These are phyloP conservation scores for Augochlora pura DNA, from an alignment of 1,140 invertebrate genomes.

Conservation along the genomic window DNA sequence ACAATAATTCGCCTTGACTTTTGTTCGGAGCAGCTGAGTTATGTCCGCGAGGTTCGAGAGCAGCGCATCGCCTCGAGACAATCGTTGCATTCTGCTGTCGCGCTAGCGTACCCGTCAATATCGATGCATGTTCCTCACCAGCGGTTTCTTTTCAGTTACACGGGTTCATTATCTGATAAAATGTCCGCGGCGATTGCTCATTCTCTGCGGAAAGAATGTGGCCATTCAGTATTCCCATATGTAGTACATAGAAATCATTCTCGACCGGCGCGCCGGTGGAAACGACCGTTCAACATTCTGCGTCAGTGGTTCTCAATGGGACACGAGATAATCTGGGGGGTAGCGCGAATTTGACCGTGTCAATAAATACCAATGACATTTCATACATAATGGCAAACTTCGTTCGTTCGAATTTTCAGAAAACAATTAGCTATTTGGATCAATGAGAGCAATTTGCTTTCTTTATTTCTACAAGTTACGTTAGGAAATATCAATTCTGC, in stretches of 20 bases:
- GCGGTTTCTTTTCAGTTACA: constrained; percentile 19
- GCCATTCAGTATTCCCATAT: not conserved
- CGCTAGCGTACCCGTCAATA: constrained; percentile 31
- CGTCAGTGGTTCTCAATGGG: too few relatives aligned
- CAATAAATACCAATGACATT: too few relatives aligned
- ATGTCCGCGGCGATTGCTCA: constrained; percentile 24
- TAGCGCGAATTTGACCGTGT: too few relatives aligned
- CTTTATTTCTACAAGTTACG: too few relatives aligned
- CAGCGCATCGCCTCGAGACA: constrained; percentile 26
- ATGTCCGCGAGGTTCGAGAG: constrained; percentile 25
- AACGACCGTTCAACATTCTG: not conserved
- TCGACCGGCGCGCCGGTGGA: too few relatives aligned
- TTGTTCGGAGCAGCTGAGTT: constrained; percentile 31
- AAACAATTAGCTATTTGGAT: too few relatives aligned
- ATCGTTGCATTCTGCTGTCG: constrained; percentile 43
- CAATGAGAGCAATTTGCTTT: too few relatives aligned
- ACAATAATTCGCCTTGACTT: constrained; percentile 50
- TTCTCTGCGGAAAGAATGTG: constrained; percentile 14
- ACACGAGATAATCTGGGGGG: too few relatives aligned
- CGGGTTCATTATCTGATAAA: constrained; percentile 26
- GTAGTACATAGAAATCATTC: not conserved
- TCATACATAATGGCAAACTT: too few relatives aligned
- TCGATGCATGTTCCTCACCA: constrained; percentile 5
- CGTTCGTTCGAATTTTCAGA: too few relatives aligned
- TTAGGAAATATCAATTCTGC: too few relatives aligned